Percentiles rank a stretch among this genome's conserved stretches.
Evolutionary conservation across 1,140 invertebrate species (phyloP).

Genomic region (Drosophila nannoptera): DNA sequence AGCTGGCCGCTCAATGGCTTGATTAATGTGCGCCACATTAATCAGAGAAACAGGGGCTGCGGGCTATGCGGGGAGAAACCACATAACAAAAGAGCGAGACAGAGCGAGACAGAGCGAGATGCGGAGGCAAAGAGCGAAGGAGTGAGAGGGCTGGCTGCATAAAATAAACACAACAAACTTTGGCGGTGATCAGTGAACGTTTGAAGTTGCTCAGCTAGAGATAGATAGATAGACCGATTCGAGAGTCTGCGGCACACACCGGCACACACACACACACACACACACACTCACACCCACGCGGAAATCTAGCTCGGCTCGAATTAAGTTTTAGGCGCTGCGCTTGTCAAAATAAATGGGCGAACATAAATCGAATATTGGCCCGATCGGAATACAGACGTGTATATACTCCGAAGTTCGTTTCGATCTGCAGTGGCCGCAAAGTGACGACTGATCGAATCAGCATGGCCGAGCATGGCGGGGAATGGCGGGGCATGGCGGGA

Average conservation of each 20-base stretch:
- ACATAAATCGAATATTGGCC: slow-evolving; percentile 60
- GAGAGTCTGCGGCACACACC: slow-evolving; percentile 29
- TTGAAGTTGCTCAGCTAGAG: slow-evolving; percentile 18
- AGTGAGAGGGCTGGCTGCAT: not conserved
- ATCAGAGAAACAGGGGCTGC: slow-evolving; percentile 43
- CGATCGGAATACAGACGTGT: slow-evolving; percentile 5
- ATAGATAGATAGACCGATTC: slow-evolving; percentile 9
- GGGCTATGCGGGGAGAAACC: not conserved
- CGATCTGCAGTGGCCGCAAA: slow-evolving; percentile 28
- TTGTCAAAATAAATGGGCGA: slow-evolving; percentile 68
- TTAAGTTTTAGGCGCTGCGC: slow-evolving; percentile 23
- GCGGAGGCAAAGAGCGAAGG: too few relatives aligned
- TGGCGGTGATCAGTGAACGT: slow-evolving; percentile 20
- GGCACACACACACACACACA: slow-evolving; percentile 9
- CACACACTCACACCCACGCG: not conserved
- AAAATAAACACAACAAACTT: slow-evolving; percentile 40
- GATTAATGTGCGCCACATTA: slow-evolving; percentile 74
- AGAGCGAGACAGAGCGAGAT: too few relatives aligned
- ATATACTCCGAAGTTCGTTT: slow-evolving; percentile 4
- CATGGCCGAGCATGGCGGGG: slow-evolving; percentile 40
- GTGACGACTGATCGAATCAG: slow-evolving; percentile 74
- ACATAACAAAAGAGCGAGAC: too few relatives aligned
- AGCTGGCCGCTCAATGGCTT: slow-evolving; percentile 64
- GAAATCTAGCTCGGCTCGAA: slow-evolving; percentile 12
- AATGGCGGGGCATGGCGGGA: slow-evolving; percentile 31